Base-by-base conservation (phyloP, 1,140 invertebrate species). In the Parapsyche elsis region DNA sequence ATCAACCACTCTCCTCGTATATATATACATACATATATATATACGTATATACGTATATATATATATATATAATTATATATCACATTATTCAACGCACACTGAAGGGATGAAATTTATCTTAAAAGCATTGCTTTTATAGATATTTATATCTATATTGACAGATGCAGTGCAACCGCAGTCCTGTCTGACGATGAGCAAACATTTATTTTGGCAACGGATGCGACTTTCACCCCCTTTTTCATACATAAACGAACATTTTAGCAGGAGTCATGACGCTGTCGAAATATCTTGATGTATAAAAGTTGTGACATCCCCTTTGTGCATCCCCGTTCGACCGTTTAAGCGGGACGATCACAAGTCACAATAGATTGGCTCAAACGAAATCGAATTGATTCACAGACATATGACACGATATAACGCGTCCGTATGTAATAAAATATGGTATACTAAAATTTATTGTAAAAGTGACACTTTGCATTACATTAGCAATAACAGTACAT, bases 141-240 rank as follows among this genome's bases (percentile, higher is more conserved):
- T 38, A 38, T 38, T 38, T 38, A 38, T 38, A 38, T 38, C 30
- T 38, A 38, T 38, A 38, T 38, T 38, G 30, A 38, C 30, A 38
- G 30, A 38, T 38, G 30, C 71, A 46, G 45, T 74, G 71, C 71
- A 74, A 46, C 19, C 16, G 71, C 46, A 9, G 14, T n/a, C 26
- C 19, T 44, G 46, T 30, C 64, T 74, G 71, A 74, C 71, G 21
- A 74, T 74, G 38, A 49, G 71, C 71, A 74, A 74, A 74, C 71
- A 49, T 74, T 74, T 74, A 19, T 19, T 61, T 61, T 61, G 57
- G 57, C 57, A 19, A 21, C 57, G 57, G 21, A 16, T 61, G 16
- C 7, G 21, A 21, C 57, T 61, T 61, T 38, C 30, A 38, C 30
- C 57, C 57, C 57, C 57, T 61, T 21, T 46, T 19, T 61, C 21